Percentiles rank a stretch among this genome's conserved stretches.
These are phyloP conservation scores for Aphidoletes aphidimyza DNA, from an alignment of 2,888 invertebrate genomes.

Conservation along the genomic window DNA sequence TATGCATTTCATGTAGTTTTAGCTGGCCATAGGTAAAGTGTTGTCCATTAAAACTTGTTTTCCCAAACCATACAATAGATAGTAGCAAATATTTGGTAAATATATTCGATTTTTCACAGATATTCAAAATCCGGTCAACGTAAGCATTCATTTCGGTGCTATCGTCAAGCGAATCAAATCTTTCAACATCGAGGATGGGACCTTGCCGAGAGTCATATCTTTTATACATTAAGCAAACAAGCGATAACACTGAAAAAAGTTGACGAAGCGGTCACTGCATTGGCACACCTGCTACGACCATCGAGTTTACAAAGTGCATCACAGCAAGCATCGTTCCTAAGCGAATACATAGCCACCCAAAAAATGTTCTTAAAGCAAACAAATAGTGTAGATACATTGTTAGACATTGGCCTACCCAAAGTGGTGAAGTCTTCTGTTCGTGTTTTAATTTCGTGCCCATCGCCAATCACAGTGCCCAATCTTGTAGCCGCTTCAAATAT, in stretches of 20 bases:
- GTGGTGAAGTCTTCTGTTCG: conserved; percentile 76
- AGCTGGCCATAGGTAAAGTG: conserved; percentile 86
- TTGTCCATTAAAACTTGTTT: not conserved
- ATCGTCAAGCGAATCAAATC: conserved; percentile 90
- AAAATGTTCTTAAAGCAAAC: conserved; percentile 71
- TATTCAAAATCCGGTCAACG: conserved; percentile 93
- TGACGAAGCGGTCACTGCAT: conserved; percentile 77
- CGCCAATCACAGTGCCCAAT: conserved; percentile 61
- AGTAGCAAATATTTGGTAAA: not conserved
- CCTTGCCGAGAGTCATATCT: conserved; percentile 94
- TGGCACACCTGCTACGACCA: conserved; percentile 80
- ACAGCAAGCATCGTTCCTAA: conserved; percentile 83
- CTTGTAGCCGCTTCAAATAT: conserved; percentile 65
- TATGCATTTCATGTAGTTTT: conserved; percentile 97
- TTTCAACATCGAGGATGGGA: conserved; percentile 80
- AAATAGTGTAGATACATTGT: conserved; percentile 64
- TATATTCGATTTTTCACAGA: not conserved
- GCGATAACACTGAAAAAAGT: conserved; percentile 82
- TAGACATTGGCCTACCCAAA: conserved; percentile 80
- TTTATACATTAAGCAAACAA: conserved; percentile 92
- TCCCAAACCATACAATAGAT: not conserved
- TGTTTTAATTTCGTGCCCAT: conserved; percentile 69
- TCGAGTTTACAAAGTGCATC: conserved; percentile 76
- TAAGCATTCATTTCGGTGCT: conserved; percentile 91
- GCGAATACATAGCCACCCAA: conserved; percentile 87